A percentile compares a stretch with the other conserved stretches of the same genome.
phyloP scores from a whole-genome alignment of 2,888 invertebrate species.

The Agelastica alni region DNA sequence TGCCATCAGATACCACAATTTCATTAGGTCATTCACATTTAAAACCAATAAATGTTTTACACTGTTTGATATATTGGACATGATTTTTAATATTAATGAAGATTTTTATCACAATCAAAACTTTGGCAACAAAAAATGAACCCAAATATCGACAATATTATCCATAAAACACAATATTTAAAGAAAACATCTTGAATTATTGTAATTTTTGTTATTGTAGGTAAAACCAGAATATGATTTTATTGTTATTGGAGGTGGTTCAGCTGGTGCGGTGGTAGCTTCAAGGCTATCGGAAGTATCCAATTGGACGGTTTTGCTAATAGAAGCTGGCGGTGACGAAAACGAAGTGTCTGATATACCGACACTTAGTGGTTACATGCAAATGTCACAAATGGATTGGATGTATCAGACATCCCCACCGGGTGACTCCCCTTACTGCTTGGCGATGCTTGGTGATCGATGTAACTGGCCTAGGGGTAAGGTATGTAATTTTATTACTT shows the following conservation, averaged over 20 bases:
- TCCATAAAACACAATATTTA: not conserved
- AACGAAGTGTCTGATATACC: constrained; percentile 88
- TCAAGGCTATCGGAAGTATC: constrained; percentile 79
- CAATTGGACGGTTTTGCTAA: constrained; percentile 80
- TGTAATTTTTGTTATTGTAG: constrained; percentile 56
- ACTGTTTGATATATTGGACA: no score
- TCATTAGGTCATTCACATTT: no score
- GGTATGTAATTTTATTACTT: no score
- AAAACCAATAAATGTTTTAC: no score
- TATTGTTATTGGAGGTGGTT: constrained; percentile 84
- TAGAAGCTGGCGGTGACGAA: constrained; percentile 89
- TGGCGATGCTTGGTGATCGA: constrained; percentile 84
- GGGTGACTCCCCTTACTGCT: constrained; percentile 76
- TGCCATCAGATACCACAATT: no score
- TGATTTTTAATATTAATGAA: no score
- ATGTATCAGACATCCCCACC: constrained; percentile 86
- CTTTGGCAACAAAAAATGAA: no score
- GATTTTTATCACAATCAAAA: no score
- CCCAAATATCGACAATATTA: no score
- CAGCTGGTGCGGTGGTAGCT: constrained; percentile 87
- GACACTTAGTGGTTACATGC: constrained; percentile 80
- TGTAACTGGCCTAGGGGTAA: constrained; percentile 94
- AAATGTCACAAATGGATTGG: constrained; percentile 89
- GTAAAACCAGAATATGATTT: constrained; percentile 82
- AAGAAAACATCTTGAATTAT: not conserved